phyloP scores from a whole-genome alignment of 1,140 invertebrate species.

The Mamestra configurata region DNA sequence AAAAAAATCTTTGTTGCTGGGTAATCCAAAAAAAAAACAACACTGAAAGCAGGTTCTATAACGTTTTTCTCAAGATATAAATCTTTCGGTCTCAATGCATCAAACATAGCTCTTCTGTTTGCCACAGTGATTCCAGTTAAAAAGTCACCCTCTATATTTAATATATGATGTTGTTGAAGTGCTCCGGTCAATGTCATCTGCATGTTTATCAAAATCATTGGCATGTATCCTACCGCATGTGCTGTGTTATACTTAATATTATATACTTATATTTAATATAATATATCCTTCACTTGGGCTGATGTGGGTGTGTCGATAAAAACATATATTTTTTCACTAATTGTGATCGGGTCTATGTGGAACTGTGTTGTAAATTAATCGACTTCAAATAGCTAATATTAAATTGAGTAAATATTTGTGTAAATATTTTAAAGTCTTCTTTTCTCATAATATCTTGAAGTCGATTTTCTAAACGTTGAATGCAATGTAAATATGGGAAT shows the following conservation, averaged over 20 bases:
- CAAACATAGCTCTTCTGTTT: no score
- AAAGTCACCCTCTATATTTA: background rate
- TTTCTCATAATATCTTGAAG: constrained; percentile 33
- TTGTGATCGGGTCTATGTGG: constrained; percentile 15
- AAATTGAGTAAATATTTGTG: background rate
- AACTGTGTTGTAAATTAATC: constrained; percentile 47
- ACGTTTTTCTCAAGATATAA: no score
- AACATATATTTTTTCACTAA: background rate
- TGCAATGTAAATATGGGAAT: constrained; percentile 36
- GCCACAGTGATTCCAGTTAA: background rate
- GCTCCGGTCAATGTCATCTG: constrained; percentile 57
- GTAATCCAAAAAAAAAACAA: no score
- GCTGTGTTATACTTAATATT: constrained; percentile 57
- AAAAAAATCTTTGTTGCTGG: no score
- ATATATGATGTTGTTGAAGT: constrained; percentile 31
- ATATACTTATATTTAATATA: constrained; percentile 19
- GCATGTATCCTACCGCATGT: constrained; percentile 67
- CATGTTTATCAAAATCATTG: constrained; percentile 58
- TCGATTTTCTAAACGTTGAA: constrained; percentile 32
- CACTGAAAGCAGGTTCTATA: no score
- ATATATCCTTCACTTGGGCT: constrained; percentile 21
- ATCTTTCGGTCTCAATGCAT: no score
- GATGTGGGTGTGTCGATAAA: constrained; percentile 26
- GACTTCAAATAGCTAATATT: constrained; percentile 59
- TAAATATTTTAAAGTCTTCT: background rate